These are phyloP conservation scores for Leucopternis melanops DNA, from an alignment of 2,113 vertebrate species.

Conservation along the genomic window DNA sequence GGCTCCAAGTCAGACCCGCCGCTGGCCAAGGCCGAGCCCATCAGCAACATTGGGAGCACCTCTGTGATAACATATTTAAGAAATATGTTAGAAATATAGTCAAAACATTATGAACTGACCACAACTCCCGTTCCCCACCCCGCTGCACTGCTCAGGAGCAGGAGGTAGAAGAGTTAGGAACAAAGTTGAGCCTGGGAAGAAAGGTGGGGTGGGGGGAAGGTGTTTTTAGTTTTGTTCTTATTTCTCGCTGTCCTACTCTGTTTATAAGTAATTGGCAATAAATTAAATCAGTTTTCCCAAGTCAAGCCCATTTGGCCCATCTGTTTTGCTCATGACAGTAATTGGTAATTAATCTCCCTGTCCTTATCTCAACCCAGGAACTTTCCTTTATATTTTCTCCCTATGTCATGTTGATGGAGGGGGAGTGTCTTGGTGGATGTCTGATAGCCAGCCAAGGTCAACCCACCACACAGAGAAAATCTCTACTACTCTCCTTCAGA, in stretches of 20 bases:
- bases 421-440: background rate
- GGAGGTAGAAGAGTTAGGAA: background rate
- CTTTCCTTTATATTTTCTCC: background rate
- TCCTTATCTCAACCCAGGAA: background rate
- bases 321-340: background rate
- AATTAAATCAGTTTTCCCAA: background rate
- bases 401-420: background rate
- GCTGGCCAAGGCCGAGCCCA: background rate
- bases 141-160: background rate
- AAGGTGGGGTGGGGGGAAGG: background rate
- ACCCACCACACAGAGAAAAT: background rate
- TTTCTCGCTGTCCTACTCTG: background rate
- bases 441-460: background rate
- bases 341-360: background rate
- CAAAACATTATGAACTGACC: background rate
- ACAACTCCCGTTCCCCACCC: fast-evolving
- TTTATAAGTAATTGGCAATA: background rate
- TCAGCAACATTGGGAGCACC: fast-evolving
- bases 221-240: background rate
- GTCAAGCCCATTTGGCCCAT: background rate
- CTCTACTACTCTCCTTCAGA: background rate
- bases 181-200: background rate
- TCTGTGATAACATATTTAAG: background rate
- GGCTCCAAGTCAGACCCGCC: fast-evolving
- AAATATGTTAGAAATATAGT: background rate